Conservation (phyloP, 1,140 invertebrate species). For the Drosophila lacertosa region DNA sequence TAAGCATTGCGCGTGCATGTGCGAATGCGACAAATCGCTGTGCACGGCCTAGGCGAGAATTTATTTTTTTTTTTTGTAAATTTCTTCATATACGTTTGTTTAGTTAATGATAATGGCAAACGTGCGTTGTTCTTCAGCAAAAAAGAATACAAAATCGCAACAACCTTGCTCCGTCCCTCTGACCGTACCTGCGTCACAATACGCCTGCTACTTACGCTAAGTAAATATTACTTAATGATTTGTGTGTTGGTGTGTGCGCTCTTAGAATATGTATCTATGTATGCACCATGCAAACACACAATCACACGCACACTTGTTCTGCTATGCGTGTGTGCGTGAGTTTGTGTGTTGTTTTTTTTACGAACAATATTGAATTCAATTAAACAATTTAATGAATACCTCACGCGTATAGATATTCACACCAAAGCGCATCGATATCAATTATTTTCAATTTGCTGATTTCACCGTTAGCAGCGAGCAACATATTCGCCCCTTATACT, state of each 20-base stretch:
- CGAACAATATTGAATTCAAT: constrained; percentile 68
- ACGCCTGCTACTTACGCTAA: constrained; percentile 37
- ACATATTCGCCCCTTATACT: constrained; percentile 12
- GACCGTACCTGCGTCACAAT: constrained; percentile 3
- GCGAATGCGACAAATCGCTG: constrained; percentile 57
- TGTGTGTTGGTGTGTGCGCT: constrained; percentile 60
- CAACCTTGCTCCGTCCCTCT: constrained; percentile 21
- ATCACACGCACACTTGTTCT: constrained; percentile 20
- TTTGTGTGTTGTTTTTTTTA: constrained; percentile 43
- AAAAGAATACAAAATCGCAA: constrained; percentile 24
- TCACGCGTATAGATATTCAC: constrained; percentile 49
- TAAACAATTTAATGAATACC: constrained; percentile 58
- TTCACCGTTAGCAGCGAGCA: constrained; percentile 39
- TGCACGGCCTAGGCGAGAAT: constrained; percentile 57
- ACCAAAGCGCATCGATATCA: constrained; percentile 54
- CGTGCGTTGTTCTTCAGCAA: constrained; percentile 45
- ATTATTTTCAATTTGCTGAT: constrained; percentile 75
- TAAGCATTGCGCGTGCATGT: constrained; percentile 40
- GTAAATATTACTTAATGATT: constrained; percentile 79
- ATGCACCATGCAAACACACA: constrained; percentile 21
- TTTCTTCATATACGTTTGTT: constrained; percentile 55
- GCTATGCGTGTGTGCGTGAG: constrained; percentile 35
- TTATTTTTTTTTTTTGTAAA: constrained; percentile 51
- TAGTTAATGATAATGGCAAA: constrained; percentile 52
- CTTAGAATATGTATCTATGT: constrained; percentile 77